phyloP scores from a whole-genome alignment of 2,113 vertebrate species.

The Lamprologus callipterus region DNA sequence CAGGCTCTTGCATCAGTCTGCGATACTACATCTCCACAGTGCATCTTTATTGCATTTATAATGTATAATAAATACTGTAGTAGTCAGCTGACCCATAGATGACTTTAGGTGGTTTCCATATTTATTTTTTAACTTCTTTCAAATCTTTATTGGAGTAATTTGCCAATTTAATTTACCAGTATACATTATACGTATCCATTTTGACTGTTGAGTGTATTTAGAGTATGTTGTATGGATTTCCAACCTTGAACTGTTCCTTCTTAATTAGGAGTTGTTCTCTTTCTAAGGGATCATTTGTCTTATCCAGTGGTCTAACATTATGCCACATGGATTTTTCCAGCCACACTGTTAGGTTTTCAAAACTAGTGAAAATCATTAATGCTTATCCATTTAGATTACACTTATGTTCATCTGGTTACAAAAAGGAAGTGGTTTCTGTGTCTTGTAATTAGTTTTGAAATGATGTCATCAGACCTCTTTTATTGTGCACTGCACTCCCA shows the following conservation, averaged over 20 bases:
- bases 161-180: neutral
- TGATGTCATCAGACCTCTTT: neutral
- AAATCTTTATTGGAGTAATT: neutral
- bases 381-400: neutral
- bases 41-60: neutral
- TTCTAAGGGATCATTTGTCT: neutral
- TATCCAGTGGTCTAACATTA: neutral
- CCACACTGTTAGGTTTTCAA: neutral
- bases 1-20: neutral
- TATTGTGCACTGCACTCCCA: neutral
- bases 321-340: neutral
- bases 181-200: neutral
- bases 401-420: neutral
- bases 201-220: neutral
- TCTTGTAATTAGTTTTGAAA: neutral
- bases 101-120: neutral
- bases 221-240: neutral
- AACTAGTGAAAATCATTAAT: too few species aligned
- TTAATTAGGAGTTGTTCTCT: neutral
- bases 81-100: neutral
- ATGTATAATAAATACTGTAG: neutral
- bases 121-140: neutral
- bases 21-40: neutral
- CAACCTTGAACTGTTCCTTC: neutral
- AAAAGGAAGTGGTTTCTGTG: fast-evolving